These are phyloP conservation scores for Helarctos malayanus DNA, from an alignment of 2,797 vertebrate species.

Conservation along the genomic window DNA sequence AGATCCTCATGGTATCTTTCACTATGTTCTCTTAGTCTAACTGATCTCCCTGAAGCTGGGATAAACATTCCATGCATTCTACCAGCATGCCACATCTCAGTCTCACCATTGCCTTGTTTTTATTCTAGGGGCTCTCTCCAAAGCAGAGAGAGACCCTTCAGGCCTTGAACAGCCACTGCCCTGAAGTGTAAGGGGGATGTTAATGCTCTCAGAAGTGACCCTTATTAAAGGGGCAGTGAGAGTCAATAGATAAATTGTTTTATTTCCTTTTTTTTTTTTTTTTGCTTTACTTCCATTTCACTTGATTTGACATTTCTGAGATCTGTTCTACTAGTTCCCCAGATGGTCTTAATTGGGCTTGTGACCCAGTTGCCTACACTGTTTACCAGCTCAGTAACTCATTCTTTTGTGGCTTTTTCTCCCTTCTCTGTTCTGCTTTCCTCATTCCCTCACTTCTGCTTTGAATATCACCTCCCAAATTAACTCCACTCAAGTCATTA, in stretches of 20 bases:
- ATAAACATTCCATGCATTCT: background rate
- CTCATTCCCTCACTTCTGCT: slow-evolving; percentile 43
- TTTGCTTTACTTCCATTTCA: background rate
- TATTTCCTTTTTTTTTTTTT: background rate
- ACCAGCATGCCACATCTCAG: background rate
- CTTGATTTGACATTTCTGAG: slow-evolving; percentile 10
- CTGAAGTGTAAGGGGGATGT: background rate
- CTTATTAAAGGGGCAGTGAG: background rate
- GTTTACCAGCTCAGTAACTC: background rate
- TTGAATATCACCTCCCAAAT: background rate
- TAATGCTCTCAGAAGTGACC: background rate
- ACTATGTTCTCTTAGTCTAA: background rate
- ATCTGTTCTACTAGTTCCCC: background rate
- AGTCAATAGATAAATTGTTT: background rate
- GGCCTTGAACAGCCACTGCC: background rate
- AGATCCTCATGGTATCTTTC: background rate
- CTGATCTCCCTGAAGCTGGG: background rate
- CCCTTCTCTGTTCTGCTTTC: background rate
- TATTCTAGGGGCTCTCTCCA: background rate
- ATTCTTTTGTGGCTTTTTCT: background rate
- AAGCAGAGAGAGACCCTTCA: background rate
- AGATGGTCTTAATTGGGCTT: background rate
- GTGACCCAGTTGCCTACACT: background rate
- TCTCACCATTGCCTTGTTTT: background rate
- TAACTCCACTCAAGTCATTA: background rate